Evolutionary conservation across 1,140 invertebrate species (phyloP).

Genomic region (Cylas formicarius): DNA sequence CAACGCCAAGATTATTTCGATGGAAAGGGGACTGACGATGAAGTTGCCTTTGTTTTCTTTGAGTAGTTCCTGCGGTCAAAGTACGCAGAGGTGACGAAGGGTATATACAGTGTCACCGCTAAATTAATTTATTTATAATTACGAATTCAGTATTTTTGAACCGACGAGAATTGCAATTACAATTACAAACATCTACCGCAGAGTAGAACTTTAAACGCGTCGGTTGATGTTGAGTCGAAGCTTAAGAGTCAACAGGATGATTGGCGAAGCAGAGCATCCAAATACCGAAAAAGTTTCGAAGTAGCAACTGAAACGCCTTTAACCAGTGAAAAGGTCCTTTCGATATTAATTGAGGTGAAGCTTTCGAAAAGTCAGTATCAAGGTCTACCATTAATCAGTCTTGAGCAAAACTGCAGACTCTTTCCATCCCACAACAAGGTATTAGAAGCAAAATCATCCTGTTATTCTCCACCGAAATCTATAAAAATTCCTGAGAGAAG

Average conservation of each 20-base stretch:
- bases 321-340: not conserved
- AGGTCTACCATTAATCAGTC: not conserved
- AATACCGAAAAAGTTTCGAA: not conserved
- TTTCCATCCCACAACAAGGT: not conserved
- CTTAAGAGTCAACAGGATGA: not conserved
- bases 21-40: slow-evolving; percentile 20
- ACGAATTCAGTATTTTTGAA: too few relatives aligned
- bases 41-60: slow-evolving; percentile 11
- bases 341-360: not conserved
- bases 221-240: too few relatives aligned
- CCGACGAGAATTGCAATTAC: too few relatives aligned
- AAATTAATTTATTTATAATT: too few relatives aligned
- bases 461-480: not conserved
- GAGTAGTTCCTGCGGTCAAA: slow-evolving; percentile 13
- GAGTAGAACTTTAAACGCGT: too few relatives aligned
- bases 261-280: not conserved
- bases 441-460: not conserved
- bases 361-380: not conserved
- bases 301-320: too few relatives aligned
- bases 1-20: slow-evolving; percentile 21
- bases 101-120: too few relatives aligned
- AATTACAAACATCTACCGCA: too few relatives aligned
- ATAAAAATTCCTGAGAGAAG: not conserved
- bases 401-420: slow-evolving; percentile 1
- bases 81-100: not conserved